Conservation (phyloP, 37 sponge, comb jelly and placozoan genomes). For the Beroe forskalii region DNA sequence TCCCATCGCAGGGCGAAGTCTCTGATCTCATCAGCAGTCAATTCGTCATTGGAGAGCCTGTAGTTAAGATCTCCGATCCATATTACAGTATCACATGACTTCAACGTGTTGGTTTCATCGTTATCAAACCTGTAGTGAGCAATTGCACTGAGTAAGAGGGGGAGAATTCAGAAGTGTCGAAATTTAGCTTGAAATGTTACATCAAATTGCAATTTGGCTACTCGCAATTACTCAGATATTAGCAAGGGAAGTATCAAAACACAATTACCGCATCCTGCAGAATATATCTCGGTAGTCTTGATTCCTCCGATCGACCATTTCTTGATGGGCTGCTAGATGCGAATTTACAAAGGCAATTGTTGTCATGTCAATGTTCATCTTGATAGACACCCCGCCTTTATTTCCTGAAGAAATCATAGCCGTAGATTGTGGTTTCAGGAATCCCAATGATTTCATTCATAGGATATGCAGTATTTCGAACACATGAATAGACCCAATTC, state of each 20-base stretch:
- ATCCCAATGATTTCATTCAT: no score
- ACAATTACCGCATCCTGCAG: constrained; percentile 26
- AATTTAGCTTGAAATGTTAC: no score
- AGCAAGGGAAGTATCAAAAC: no score
- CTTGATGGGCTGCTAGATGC: constrained; percentile 48
- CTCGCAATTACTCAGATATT: no score
- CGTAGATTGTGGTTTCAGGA: no score
- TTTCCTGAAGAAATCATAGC: constrained; percentile 18
- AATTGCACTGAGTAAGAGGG: no score
- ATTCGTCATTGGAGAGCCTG: constrained; percentile 3
- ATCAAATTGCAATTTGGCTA: no score
- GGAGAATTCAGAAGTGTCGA: no score
- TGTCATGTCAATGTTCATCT: constrained; percentile 55
- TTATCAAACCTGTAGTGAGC: constrained; percentile 42
- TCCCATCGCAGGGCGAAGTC: constrained; percentile 11
- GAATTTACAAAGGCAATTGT: constrained; percentile 40
- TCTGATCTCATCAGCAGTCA: constrained; percentile 35
- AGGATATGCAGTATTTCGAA: no score
- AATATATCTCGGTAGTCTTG: constrained; percentile 63
- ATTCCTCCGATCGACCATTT: constrained; percentile 60
- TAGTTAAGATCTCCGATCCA: constrained; percentile 64
- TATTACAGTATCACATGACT: not conserved
- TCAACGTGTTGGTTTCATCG: constrained; percentile 34
- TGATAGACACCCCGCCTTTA: constrained; percentile 57
- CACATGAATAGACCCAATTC: no score